Percentiles rank a stretch among this genome's conserved stretches.
Conservation (phyloP, 1,140 invertebrate species). For the Pollicipes pollicipes region DNA sequence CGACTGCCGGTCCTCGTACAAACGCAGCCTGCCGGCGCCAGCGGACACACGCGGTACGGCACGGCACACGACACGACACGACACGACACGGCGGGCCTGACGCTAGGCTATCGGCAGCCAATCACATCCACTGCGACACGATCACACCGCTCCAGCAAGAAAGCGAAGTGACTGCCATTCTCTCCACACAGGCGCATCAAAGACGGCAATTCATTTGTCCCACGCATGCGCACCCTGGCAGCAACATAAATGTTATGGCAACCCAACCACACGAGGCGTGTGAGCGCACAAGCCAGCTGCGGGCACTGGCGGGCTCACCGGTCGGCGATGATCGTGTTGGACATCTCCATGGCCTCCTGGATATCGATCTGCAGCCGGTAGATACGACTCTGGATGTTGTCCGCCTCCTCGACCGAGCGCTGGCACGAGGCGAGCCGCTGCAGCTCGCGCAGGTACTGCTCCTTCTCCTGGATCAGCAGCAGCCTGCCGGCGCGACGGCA, state of each 20-base stretch:
- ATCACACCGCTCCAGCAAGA: no score
- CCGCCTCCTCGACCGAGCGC: slow-evolving; percentile 64
- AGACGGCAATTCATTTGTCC: no score
- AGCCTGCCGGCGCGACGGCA: slow-evolving; percentile 33
- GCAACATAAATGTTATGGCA: no score
- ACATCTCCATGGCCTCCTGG: slow-evolving; percentile 74
- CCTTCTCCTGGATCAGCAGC: slow-evolving; percentile 81
- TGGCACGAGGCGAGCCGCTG: slow-evolving; percentile 25
- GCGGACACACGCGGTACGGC: neutral
- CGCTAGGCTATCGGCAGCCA: no score
- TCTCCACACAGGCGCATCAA: no score
- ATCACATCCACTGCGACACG: no score
- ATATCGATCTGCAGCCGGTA: slow-evolving; percentile 74
- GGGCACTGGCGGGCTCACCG: slow-evolving; percentile 22
- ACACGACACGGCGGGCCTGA: no score
- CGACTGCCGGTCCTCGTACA: slow-evolving; percentile 81
- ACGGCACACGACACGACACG: no score
- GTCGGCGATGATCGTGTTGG: slow-evolving; percentile 84
- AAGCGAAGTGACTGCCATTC: no score
- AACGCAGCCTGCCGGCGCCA: slow-evolving; percentile 39
- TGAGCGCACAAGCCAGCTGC: no score
- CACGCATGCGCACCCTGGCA: no score
- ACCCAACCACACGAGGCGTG: no score
- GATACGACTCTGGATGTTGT: slow-evolving; percentile 62
- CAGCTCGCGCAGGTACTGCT: slow-evolving; percentile 66